A percentile compares a stretch with the other conserved stretches of the same genome.
Conservation (phyloP, 2,888 invertebrate genomes). For the Volucella bombylans region DNA sequence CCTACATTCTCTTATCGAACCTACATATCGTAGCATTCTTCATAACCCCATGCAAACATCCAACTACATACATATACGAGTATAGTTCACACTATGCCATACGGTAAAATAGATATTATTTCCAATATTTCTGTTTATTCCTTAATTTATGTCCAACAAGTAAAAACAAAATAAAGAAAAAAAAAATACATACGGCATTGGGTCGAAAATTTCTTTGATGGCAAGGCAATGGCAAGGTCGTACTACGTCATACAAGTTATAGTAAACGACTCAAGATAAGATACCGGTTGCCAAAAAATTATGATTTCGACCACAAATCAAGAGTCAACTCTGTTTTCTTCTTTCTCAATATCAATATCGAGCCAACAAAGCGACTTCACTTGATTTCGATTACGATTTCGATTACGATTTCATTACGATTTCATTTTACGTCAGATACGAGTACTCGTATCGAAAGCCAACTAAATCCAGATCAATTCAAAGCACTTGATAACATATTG, state of each 20-base stretch:
- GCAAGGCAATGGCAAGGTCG: conserved; percentile 47
- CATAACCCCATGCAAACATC: conserved; percentile 19
- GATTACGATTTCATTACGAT: too few relatives aligned
- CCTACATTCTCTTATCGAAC: conserved; percentile 12
- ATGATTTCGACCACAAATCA: background rate
- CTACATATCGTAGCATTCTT: conserved; percentile 1
- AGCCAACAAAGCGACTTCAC: background rate
- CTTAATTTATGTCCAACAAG: background rate
- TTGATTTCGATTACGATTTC: background rate
- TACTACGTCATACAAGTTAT: conserved; percentile 25
- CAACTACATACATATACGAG: background rate
- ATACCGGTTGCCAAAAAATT: background rate
- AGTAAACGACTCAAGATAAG: conserved; percentile 21
- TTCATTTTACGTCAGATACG: too few relatives aligned
- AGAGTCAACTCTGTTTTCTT: background rate
- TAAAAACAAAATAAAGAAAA: background rate
- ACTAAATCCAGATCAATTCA: too few relatives aligned
- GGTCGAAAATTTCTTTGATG: conserved; percentile 42
- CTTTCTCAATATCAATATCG: too few relatives aligned
- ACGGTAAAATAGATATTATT: background rate
- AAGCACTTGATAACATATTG: too few relatives aligned
- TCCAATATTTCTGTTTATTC: background rate
- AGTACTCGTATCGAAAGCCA: too few relatives aligned
- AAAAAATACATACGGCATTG: conserved; percentile 12
- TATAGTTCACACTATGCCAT: background rate